These are phyloP conservation scores for Buphagus erythrorhynchus DNA, from an alignment of 2,797 vertebrate species.

Conservation along the genomic window DNA sequence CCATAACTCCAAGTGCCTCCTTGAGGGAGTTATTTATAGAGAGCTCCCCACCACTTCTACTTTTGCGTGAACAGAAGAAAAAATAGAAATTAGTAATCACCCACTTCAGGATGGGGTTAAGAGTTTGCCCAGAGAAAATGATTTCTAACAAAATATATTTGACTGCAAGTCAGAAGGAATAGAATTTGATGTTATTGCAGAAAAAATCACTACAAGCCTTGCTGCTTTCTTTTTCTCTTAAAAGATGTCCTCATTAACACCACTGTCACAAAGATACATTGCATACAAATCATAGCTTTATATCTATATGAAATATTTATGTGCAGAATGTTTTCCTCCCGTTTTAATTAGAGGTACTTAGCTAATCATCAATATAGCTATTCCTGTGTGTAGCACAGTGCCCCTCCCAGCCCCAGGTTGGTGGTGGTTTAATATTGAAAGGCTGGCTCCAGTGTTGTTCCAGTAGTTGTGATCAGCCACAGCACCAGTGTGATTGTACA, in stretches of 20 bases:
- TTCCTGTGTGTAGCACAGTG: neutral
- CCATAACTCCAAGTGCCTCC: slow-evolving; percentile 8
- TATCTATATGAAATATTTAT: neutral
- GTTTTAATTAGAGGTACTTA: neutral
- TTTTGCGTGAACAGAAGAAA: neutral
- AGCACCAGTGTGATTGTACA: neutral
- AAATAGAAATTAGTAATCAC: slow-evolving; percentile 43
- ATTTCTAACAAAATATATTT: slow-evolving; percentile 6
- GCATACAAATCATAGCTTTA: neutral
- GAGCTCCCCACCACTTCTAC: slow-evolving; percentile 9
- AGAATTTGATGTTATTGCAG: neutral
- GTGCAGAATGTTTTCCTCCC: neutral
- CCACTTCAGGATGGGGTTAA: neutral
- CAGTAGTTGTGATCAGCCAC: neutral
- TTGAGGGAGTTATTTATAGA: slow-evolving; percentile 32
- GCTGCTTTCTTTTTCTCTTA: neutral
- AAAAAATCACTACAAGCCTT: slow-evolving; percentile 2
- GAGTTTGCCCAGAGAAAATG: neutral
- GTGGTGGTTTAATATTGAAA: neutral
- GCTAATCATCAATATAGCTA: accelerated
- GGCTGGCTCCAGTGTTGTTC: neutral
- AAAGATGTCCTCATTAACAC: neutral
- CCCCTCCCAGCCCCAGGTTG: neutral
- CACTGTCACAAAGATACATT: neutral
- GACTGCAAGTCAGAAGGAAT: neutral